phyloP scores from a whole-genome alignment of 1,140 invertebrate genomes.

The Microplitis mediator region DNA sequence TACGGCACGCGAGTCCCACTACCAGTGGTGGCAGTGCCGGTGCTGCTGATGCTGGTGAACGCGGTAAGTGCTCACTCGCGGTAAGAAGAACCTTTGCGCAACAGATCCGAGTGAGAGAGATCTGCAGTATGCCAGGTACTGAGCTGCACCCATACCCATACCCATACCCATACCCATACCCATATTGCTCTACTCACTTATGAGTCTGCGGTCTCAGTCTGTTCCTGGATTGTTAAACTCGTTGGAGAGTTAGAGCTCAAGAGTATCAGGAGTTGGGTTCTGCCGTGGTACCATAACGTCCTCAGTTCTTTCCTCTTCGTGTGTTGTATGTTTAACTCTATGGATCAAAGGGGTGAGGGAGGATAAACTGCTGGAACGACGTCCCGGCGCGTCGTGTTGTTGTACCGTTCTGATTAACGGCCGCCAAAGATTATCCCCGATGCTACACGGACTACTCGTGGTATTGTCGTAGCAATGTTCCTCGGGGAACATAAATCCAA shows the following conservation, averaged over 20 bases:
- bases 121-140: conserved; percentile 30
- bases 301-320: neutral
- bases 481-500: conserved; percentile 38
- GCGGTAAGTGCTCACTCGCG: neutral
- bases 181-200: neutral
- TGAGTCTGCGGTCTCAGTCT: no score
- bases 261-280: no score
- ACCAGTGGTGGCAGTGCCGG: neutral
- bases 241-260: neutral
- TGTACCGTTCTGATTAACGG: conserved; percentile 46
- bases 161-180: neutral
- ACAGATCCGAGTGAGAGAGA: conserved; percentile 31
- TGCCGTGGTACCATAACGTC: no score
- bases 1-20: conserved; percentile 56
- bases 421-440: conserved; percentile 36
- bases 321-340: conserved; percentile 1
- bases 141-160: conserved; percentile 44
- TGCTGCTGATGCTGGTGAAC: neutral
- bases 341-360: neutral
- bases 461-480: conserved; percentile 34
- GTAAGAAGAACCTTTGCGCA: conserved; percentile 4
- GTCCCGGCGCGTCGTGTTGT: conserved; percentile 27
- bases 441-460: conserved; percentile 18
- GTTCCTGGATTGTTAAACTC: no score
- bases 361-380: neutral